These are phyloP conservation scores for Craniophora ligustri DNA, from an alignment of 2,888 invertebrate species.

Conservation along the genomic window DNA sequence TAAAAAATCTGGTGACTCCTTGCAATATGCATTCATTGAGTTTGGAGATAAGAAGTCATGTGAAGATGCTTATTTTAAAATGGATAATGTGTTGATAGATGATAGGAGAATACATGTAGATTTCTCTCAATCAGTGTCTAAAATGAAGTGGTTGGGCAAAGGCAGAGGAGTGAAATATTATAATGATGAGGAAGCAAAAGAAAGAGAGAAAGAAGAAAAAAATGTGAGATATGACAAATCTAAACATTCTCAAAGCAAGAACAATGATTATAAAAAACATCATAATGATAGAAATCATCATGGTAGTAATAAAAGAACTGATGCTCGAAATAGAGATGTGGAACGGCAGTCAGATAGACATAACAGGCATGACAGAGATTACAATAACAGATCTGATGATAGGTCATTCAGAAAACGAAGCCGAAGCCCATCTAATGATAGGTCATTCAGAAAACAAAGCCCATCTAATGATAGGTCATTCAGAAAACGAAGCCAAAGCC, in stretches of 20 bases:
- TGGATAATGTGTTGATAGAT: conserved; percentile 99
- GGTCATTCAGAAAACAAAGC: too few relatives aligned
- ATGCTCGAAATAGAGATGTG: conserved; percentile 55
- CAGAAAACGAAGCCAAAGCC: conserved; percentile 69
- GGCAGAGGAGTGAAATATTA: conserved; percentile 92
- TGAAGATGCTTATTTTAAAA: conserved; percentile 99
- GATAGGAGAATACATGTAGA: conserved; percentile 99
- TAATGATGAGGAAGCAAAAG: conserved; percentile 67
- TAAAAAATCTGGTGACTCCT: conserved; percentile 96
- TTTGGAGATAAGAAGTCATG: conserved; percentile 97
- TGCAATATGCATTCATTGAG: conserved; percentile 99
- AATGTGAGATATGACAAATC: conserved; percentile 50
- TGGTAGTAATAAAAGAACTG: conserved; percentile 62
- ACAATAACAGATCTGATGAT: conserved; percentile 57
- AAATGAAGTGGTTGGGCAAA: conserved; percentile 96
- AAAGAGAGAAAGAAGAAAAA: conserved; percentile 39
- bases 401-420: conserved; percentile 72
- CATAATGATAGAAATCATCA: conserved; percentile 51
- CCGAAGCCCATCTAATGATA: conserved; percentile 49
- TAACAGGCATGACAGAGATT: conserved; percentile 33
- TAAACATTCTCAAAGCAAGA: conserved; percentile 53
- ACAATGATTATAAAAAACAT: conserved; percentile 49
- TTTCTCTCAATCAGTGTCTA: conserved; percentile 99
- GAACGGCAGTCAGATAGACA: conserved; percentile 45
- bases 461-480: too few relatives aligned